Base-by-base conservation (phyloP, 2,888 invertebrate species). In the Drosophila tripunctata region DNA sequence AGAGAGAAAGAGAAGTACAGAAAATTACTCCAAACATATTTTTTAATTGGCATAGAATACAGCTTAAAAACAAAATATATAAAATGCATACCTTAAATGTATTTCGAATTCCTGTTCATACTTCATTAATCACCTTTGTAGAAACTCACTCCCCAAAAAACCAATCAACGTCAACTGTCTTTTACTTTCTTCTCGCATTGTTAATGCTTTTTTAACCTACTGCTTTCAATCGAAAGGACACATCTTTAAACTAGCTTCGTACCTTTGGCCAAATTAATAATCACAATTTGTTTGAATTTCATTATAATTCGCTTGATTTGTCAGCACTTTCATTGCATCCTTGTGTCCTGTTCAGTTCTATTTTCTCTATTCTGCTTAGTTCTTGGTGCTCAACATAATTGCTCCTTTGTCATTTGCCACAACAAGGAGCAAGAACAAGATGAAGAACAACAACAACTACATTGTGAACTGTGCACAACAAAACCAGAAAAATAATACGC, bases 341-440 rank as follows among this genome's bases (percentile, higher is more conserved):
- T 45, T 61, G 31, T 60, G 55, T 40, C 48, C 33, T 22, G 12
- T 17, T 52, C 40, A 51, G 15, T 21, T 10, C 41, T 47, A 19
- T 27, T 27, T 27, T 27, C 10, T 27, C 27, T 27, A 10, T 21
- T 40, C 21, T 19, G 22, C 22, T 17, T 21, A 21, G 15, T 40
- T 51, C 24, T 27, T 38, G 45, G 65, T 72, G 60, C 73, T 78
- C 71, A 61, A 41, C 68, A 78, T 81, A 81, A 81, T 81, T 84
- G 80, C 78, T 84, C 63, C 80, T 81, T 81, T 81, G 80, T 81
- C 82, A 84, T 81, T 81, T 76, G 76, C 82, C 80, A 84, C 79
- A 79, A 65, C 73, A 69, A 48, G 54, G 30, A 36, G 27, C 36
- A 33, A 35, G 44, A 71, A 41, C 68, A 45, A 27, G 4, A 71